Percentiles rank a stretch among this genome's conserved stretches.
Conservation (phyloP, 1,140 invertebrate species). For the Neotoxoptera formosana region DNA sequence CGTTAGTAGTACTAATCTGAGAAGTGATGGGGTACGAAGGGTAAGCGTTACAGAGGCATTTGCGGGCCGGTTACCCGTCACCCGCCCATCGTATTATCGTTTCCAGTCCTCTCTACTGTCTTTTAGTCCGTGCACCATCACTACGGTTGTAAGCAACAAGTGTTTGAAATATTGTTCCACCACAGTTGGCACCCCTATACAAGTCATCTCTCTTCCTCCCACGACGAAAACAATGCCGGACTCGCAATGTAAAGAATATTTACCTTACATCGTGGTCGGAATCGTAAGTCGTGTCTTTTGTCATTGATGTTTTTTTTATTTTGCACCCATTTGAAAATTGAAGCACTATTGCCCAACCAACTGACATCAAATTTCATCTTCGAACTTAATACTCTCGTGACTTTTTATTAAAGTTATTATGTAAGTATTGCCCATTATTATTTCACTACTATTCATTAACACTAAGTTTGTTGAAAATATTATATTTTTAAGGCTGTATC, state of each 20-base stretch:
- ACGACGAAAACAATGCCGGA: not conserved
- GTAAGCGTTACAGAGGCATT: too few species aligned
- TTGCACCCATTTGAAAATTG: not conserved
- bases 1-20: too few species aligned
- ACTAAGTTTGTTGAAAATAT: not conserved
- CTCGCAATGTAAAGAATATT: too few species aligned
- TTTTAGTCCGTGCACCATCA: too few species aligned
- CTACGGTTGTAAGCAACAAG: too few species aligned
- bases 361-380: not conserved
- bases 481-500: not conserved
- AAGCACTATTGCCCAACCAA: not conserved
- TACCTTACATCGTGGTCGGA: not conserved
- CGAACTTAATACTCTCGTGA: not conserved
- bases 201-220: not conserved
- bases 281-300: constrained; percentile 21
- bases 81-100: too few species aligned
- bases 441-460: not conserved
- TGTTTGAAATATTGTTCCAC: not conserved
- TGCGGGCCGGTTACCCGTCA: too few species aligned
- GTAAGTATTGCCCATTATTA: constrained; percentile 1
- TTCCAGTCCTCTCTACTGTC: too few species aligned
- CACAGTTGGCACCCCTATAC: not conserved
- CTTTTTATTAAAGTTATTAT: not conserved
- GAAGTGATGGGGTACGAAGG: too few species aligned
- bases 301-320: constrained; percentile 24